phyloP scores from a whole-genome alignment of 2,113 vertebrate species.

The Dunckerocampus dactyliophorus region DNA sequence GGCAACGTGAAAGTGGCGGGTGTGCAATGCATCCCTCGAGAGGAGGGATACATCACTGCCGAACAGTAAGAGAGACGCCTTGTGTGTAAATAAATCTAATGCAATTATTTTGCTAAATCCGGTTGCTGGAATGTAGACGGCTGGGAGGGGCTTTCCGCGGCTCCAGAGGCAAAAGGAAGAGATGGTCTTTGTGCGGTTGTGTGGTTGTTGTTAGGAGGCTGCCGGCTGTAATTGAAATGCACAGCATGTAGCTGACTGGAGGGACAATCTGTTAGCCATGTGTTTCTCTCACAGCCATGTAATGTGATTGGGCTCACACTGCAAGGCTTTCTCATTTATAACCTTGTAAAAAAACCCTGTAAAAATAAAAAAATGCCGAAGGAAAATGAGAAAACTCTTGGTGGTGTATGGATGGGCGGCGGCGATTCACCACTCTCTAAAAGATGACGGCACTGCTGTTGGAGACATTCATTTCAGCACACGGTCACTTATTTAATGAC shows the following conservation, averaged over 20 bases:
- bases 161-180: slow-evolving; percentile 45
- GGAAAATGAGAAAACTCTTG: slow-evolving; percentile 77
- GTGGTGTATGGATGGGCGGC: slow-evolving; percentile 47
- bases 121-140: slow-evolving; percentile 30
- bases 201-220: slow-evolving; percentile 42
- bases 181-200: slow-evolving; percentile 44
- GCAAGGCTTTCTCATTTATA: slow-evolving; percentile 81
- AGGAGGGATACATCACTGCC: slow-evolving; percentile 85
- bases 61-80: slow-evolving; percentile 82
- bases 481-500: slow-evolving; percentile 68
- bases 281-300: slow-evolving; percentile 79
- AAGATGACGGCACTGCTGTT: slow-evolving; percentile 61
- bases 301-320: slow-evolving; percentile 72
- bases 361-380: slow-evolving; percentile 64
- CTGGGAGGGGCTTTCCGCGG: slow-evolving; percentile 25
- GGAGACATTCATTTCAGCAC: slow-evolving; percentile 56
- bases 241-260: slow-evolving; percentile 60
- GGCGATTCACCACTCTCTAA: slow-evolving; percentile 56
- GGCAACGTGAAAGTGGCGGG: slow-evolving; percentile 89
- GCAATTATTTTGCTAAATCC: neutral
- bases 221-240: slow-evolving; percentile 78
- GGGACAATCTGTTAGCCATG: slow-evolving; percentile 83
- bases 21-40: slow-evolving; percentile 81
- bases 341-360: slow-evolving; percentile 52
- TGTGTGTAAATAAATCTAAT: neutral